Base-by-base conservation (phyloP, 2,888 invertebrate species). In the Scotopteryx bipunctaria region DNA sequence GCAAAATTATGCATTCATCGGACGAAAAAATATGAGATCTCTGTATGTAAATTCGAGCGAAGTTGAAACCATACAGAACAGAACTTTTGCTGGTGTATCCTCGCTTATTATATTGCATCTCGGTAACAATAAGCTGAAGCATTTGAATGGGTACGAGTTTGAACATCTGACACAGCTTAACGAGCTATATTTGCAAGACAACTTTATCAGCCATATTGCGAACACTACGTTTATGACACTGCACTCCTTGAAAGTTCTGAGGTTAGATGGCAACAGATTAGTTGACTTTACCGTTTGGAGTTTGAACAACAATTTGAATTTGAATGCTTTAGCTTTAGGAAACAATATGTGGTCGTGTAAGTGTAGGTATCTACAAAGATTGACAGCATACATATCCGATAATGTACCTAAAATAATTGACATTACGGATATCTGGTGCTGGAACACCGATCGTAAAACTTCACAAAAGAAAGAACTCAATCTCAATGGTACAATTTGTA, bases 301-400 rank as follows among this genome's bases (percentile, higher is more conserved):
- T 72, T 90, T 96, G 62, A 86, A 67, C 74, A 81, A 81, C 68
- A 95, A 95, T 78, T 86, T 90, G 40, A 91, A 94, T 59, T 85
- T 97, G 51, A 93, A 93, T 53, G 94, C 95, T 52, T 77, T 97
- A 43, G 92, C 94, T 1, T 86, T 97, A 58, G 95, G 95, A n/a
- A 93, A 95, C 67, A 98, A 98, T 78, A 94, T 94, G 64, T 98
- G 97, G 97, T 95, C 95, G 2, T 98, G 98, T 73, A 94, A 96
- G 61, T 98, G 98, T 83, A 94, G 95, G 80, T 97, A 96, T 85
- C 91, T 97, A 65, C 95, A 96, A 76, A 94, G 94, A 70, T 91
- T 97, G 61, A 95, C 96, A 14, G 91, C 94, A 31, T 97, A 95
- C 91, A 93, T 96, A 35, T 92, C 94, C 8, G 95, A 96, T 70